phyloP scores from a whole-genome alignment of 2,113 vertebrate genomes.

The Tylochromis polylepis region DNA sequence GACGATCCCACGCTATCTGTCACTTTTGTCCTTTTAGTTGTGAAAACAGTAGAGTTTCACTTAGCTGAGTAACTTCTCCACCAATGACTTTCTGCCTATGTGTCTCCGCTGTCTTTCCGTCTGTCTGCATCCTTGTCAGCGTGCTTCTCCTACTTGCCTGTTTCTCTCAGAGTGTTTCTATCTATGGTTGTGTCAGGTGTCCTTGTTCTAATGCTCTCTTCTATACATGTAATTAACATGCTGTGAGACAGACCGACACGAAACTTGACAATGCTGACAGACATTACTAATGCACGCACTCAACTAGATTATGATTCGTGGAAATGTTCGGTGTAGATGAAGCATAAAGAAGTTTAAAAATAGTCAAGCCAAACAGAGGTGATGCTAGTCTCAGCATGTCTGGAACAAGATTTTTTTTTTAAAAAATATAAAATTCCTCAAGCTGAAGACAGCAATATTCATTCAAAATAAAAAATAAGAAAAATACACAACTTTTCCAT shows the following conservation, averaged over 20 bases:
- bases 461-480: neutral
- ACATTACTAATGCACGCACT: neutral
- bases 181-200: constrained; percentile 3
- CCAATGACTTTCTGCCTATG: constrained; percentile 17
- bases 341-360: neutral
- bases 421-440: neutral
- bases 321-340: neutral
- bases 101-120: constrained; percentile 14
- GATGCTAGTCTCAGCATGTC: neutral
- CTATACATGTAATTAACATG: constrained; percentile 29
- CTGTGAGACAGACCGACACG: neutral
- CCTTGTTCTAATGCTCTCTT: neutral
- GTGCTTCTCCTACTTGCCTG: neutral
- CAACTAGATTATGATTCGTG: neutral
- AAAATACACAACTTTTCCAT: accelerated
- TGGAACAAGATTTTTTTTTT: neutral
- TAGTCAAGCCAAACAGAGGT: neutral
- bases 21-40: constrained; percentile 36
- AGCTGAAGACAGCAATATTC: neutral
- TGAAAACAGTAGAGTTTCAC: constrained; percentile 35
- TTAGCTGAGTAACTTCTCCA: constrained; percentile 35
- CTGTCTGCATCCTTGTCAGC: constrained; percentile 30
- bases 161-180: neutral
- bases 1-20: constrained; percentile 49
- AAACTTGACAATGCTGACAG: constrained; percentile 20